Evolutionary conservation across 2,888 invertebrate genomes (phyloP).

Genomic region (Polyploca ridens): DNA sequence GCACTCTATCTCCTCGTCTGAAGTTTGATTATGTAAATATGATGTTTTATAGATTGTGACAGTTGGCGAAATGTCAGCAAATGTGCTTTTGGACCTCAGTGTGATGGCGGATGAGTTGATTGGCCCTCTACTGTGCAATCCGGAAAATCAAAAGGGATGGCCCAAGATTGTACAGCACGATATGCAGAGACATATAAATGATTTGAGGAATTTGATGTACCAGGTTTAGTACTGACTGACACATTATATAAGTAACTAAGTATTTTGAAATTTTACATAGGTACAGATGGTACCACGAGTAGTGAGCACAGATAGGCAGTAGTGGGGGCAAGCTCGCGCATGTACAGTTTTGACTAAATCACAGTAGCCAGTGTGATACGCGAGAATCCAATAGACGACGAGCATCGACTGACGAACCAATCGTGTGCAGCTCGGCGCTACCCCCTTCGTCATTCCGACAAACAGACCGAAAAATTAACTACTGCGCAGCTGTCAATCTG

Average conservation of each 20-base stretch:
- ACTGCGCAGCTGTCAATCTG: no score
- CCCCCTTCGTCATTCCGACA: no score
- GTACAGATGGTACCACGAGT: no score
- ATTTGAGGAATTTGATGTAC: constrained; percentile 88
- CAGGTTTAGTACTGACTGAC: constrained; percentile 73
- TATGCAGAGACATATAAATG: constrained; percentile 88
- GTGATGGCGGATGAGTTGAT: constrained; percentile 89
- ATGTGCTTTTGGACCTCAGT: constrained; percentile 88
- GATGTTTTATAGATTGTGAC: constrained; percentile 73
- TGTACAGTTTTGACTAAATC: no score
- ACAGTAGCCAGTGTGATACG: no score
- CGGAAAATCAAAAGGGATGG: constrained; percentile 89
- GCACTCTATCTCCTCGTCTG: no score
- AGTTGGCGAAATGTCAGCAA: constrained; percentile 89
- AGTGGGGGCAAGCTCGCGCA: no score
- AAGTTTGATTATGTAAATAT: background rate
- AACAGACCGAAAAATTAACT: no score
- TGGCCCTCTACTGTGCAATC: constrained; percentile 89
- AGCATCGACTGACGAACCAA: no score
- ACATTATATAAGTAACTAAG: background rate
- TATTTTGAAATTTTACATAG: background rate
- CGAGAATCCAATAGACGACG: no score
- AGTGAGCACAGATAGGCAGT: no score
- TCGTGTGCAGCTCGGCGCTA: no score
- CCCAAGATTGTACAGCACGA: constrained; percentile 89